Base-by-base conservation (phyloP, 1,140 invertebrate species). In the Oncopodura yosiiana region DNA sequence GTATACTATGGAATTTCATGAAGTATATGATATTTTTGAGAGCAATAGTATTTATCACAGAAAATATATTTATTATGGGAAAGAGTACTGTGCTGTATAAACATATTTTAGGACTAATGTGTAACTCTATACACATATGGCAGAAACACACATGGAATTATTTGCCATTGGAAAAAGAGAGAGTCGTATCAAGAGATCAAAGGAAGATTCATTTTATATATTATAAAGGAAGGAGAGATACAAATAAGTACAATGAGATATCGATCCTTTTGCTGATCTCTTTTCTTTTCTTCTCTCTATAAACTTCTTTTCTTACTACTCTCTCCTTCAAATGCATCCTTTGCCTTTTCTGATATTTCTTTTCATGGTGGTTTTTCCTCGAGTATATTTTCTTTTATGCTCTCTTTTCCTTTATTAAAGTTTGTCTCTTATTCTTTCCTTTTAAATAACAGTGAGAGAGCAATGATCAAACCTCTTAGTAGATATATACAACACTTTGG, bases 181-280 rank as follows among this genome's bases (percentile, higher is more conserved):
- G 27, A 21, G 21, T 27, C 30, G 44, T 46, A 46, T 46, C 44
- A 46, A 46, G 44, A 30, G 44, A 46, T 46, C 44, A 46, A 32
- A 46, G n/a, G 34, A 32, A 46, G 44, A 46, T 46, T 30, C 44
- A 32, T 46, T 30, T 46, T 30, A 32, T 46, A 46, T 46, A n/a
- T n/a, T n/a, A n/a, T n/a, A n/a, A n/a, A n/a, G n/a, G n/a, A n/a
- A n/a, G n/a, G n/a, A n/a, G n/a, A n/a, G n/a, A n/a, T n/a, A 46
- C 27, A 46, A 32, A 46, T 30, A 46, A 46, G 34, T 46, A 46
- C 44, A 46, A 46, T 46, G 44, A 32, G 44, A 46, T 46, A 46
- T 46, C 44, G 44, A 46, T 46, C 44, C 34, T n/a, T n/a, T 19
- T 21, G 23, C 44, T 30, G 44, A 46, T 46, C 44, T 46, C 44